These are phyloP conservation scores for Tachyglossus aculeatus DNA, from an alignment of 2,797 vertebrate genomes.

Conservation along the genomic window DNA sequence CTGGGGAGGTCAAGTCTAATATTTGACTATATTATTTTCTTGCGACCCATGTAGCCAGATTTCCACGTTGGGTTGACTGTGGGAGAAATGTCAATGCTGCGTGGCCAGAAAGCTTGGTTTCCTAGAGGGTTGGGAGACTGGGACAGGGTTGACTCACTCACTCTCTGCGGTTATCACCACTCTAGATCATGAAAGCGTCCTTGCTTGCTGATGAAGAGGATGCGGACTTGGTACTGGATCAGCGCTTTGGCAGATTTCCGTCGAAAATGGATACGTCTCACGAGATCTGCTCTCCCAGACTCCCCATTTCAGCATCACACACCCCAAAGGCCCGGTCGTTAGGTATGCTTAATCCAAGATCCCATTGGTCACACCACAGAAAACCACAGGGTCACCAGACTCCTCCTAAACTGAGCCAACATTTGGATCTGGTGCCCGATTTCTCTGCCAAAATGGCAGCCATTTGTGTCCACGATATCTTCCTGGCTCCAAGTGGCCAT, in stretches of 20 bases:
- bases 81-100: too few relatives aligned
- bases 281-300: conserved; percentile 80
- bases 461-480: too few relatives aligned
- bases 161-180: conserved; percentile 15
- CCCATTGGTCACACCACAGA: background rate
- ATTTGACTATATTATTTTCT: too few relatives aligned
- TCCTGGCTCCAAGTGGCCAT: too few relatives aligned
- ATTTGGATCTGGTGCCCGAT: too few relatives aligned
- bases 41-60: too few relatives aligned
- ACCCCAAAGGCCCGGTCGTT: conserved; percentile 59
- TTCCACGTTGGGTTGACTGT: too few relatives aligned
- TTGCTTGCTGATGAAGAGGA: conserved; percentile 90
- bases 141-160: background rate
- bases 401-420: background rate
- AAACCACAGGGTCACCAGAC: background rate
- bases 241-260: conserved; percentile 46
- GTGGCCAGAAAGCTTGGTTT: too few relatives aligned
- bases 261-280: conserved; percentile 67
- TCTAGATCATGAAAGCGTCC: conserved; percentile 96
- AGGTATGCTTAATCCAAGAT: conserved; percentile 56
- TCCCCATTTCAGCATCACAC: conserved; percentile 73
- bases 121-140: conserved; percentile 19
- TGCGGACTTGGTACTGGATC: conserved; percentile 76
- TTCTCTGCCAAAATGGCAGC: too few relatives aligned
- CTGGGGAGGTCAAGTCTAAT: too few relatives aligned